Evolutionary conservation across 2,888 invertebrate species (phyloP).

Genomic region (Calameuta filiformis): DNA sequence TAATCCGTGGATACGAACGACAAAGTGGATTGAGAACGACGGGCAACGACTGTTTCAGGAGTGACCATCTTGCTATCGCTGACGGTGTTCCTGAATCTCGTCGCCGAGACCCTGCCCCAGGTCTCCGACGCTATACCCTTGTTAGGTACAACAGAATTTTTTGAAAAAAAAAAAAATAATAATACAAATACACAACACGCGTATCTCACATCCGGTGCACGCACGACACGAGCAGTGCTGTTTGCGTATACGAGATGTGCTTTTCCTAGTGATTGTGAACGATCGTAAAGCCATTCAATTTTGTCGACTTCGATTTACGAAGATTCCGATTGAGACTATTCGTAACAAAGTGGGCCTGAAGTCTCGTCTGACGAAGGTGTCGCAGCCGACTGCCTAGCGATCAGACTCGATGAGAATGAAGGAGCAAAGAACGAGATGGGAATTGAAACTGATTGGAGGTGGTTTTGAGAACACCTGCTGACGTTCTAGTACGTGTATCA

Average conservation of each 20-base stretch:
- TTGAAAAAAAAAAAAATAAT: constrained; percentile 28
- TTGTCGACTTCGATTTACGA: neutral
- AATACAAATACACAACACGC: neutral
- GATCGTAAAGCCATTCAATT: neutral
- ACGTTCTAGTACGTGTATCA: neutral
- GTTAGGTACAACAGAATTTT: constrained; percentile 86
- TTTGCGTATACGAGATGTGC: neutral
- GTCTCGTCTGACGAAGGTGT: neutral
- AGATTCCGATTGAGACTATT: neutral
- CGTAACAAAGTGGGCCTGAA: neutral
- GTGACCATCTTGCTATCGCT: constrained; percentile 99
- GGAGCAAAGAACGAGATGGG: neutral
- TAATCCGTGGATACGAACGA: constrained; percentile 2
- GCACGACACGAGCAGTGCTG: neutral
- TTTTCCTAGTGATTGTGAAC: neutral
- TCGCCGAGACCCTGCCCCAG: constrained; percentile 99
- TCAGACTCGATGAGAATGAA: neutral
- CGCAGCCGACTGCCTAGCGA: neutral
- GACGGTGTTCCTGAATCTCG: constrained; percentile 99
- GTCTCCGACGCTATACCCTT: constrained; percentile 99
- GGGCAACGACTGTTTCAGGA: constrained; percentile 81
- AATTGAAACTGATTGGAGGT: neutral
- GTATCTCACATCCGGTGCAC: neutral
- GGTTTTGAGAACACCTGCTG: neutral
- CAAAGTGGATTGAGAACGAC: constrained; percentile 50